phyloP scores from a whole-genome alignment of 2,797 vertebrate species.

The Anguilla obscura region DNA sequence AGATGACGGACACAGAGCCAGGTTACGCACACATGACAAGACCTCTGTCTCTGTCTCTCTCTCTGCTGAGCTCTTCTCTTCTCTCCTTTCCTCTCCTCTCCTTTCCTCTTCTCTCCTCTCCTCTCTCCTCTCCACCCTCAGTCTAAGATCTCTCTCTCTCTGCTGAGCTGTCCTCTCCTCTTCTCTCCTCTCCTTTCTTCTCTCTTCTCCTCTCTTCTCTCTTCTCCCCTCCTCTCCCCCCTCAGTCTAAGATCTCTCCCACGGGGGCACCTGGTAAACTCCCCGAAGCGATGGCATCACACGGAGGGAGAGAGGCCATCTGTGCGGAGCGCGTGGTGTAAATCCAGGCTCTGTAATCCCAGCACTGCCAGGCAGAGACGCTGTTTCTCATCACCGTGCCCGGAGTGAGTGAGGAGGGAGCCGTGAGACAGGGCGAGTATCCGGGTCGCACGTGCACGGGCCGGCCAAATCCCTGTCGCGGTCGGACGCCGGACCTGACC shows the following conservation, averaged over 20 bases:
- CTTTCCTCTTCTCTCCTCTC: not conserved
- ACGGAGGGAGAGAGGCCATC: conserved; percentile 35
- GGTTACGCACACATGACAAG: conserved; percentile 36
- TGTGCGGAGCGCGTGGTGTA: conserved; percentile 19
- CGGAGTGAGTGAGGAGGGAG: conserved; percentile 20
- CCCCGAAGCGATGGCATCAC: conserved; percentile 31
- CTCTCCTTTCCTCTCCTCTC: not conserved
- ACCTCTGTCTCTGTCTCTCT: not conserved
- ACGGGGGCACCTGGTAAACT: not conserved
- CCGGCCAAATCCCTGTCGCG: conserved; percentile 45
- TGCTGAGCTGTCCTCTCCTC: not conserved
- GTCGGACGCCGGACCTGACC: conserved; percentile 39
- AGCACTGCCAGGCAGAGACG: conserved; percentile 31
- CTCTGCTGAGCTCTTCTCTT: not conserved
- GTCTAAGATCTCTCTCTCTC: not conserved
- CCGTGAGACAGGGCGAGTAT: conserved; percentile 17
- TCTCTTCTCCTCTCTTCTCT: not conserved
- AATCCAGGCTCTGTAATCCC: conserved; percentile 39
- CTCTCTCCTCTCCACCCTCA: not conserved
- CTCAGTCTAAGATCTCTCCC: not conserved
- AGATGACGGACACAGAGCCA: conserved; percentile 34
- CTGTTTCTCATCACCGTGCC: conserved; percentile 17
- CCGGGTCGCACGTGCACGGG: conserved; percentile 40
- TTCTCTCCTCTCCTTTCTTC: not conserved
- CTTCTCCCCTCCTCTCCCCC: not conserved